These are phyloP conservation scores for Metellina segmentata DNA, from an alignment of 2,888 invertebrate genomes.

Conservation along the genomic window DNA sequence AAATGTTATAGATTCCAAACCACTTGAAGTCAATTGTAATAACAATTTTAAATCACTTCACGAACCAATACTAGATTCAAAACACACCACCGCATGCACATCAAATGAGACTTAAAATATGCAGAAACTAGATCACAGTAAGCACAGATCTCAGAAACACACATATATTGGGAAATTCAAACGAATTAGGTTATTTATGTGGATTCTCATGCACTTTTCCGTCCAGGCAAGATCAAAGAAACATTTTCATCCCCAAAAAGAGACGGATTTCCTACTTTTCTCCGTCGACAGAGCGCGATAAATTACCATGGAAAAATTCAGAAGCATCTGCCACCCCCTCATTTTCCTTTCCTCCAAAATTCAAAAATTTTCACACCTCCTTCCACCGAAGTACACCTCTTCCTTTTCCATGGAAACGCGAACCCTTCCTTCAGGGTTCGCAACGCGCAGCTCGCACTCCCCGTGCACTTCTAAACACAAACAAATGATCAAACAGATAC, in stretches of 20 bases:
- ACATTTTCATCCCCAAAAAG: neutral
- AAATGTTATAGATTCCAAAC: too few relatives aligned
- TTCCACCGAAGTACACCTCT: neutral
- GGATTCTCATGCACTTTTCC: too few relatives aligned
- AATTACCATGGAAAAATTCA: neutral
- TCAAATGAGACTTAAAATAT: too few relatives aligned
- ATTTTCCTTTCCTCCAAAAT: neutral
- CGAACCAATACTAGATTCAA: too few relatives aligned
- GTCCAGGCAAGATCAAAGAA: neutral
- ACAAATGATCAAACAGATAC: conserved; percentile 61
- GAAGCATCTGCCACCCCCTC: neutral
- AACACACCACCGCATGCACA: too few relatives aligned
- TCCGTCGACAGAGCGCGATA: neutral
- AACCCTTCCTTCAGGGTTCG: conserved; percentile 2
- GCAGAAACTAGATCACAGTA: too few relatives aligned
- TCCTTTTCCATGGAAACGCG: neutral
- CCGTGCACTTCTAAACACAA: conserved; percentile 46
- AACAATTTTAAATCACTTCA: too few relatives aligned
- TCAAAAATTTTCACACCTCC: neutral
- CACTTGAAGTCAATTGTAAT: too few relatives aligned
- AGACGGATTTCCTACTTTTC: neutral
- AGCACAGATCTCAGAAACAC: too few relatives aligned
- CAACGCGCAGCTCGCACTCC: neutral
- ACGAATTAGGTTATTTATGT: too few relatives aligned
- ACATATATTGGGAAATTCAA: too few relatives aligned